Percentiles rank a stretch among this genome's conserved stretches.
phyloP scores from a whole-genome alignment of 2,113 vertebrate species.

The Nyctereutes procyonoides region DNA sequence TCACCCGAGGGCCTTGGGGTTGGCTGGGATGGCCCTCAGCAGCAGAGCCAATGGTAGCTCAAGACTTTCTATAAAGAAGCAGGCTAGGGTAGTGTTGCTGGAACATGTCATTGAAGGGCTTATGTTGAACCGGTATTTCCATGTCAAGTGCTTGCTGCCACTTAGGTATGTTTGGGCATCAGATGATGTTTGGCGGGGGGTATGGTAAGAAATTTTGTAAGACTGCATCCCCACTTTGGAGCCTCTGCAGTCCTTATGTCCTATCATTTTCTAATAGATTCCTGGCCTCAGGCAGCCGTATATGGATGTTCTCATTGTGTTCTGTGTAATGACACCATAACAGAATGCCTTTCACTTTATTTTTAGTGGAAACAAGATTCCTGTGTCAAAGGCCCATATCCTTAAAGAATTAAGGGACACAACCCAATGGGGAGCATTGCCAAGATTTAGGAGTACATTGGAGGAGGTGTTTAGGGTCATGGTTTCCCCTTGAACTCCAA shows the following conservation, averaged over 20 bases:
- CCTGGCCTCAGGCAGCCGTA: neutral
- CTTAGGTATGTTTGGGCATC: neutral
- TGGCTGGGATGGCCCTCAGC: neutral
- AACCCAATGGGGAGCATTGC: neutral
- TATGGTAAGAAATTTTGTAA: neutral
- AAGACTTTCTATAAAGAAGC: neutral
- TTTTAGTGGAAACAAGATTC: neutral
- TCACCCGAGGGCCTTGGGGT: neutral
- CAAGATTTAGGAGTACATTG: neutral
- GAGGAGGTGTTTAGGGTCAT: neutral
- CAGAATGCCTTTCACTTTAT: neutral
- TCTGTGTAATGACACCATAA: neutral
- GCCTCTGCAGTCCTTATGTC: neutral
- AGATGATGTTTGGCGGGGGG: neutral
- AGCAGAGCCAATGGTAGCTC: neutral
- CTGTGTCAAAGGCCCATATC: neutral
- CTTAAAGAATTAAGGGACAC: neutral
- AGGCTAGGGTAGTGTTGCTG: neutral
- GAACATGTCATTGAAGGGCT: neutral
- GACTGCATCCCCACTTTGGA: neutral
- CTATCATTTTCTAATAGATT: neutral
- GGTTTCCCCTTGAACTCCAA: neutral
- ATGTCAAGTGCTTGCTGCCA: neutral
- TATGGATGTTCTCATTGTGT: neutral
- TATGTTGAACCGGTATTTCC: neutral